Evolutionary conservation across 2,113 vertebrate species (phyloP).

Genomic region (Litocranius walleri): DNA sequence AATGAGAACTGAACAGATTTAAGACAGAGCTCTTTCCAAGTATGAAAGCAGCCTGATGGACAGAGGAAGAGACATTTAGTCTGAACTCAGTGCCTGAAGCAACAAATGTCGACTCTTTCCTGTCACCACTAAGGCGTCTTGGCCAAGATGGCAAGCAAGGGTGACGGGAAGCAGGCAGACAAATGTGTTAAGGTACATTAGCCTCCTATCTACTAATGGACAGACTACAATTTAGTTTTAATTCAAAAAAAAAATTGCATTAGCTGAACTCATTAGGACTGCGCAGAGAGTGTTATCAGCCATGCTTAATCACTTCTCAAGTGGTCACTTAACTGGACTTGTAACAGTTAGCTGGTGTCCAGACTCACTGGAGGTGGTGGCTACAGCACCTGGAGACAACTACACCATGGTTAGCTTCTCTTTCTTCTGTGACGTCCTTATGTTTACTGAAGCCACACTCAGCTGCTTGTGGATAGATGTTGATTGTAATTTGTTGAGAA

Average conservation of each 20-base stretch:
- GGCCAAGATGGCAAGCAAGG: conserved; percentile 16
- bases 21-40: conserved; percentile 53
- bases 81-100: conserved; percentile 47
- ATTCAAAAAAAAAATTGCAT: conserved; percentile 19
- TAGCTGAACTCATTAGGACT: conserved; percentile 63
- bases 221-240: conserved; percentile 69
- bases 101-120: conserved; percentile 38
- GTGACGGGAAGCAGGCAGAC: not conserved
- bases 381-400: not conserved
- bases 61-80: conserved; percentile 62
- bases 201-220: conserved; percentile 59
- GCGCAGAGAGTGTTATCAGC: not conserved
- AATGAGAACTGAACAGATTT: conserved; percentile 68
- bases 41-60: conserved; percentile 34
- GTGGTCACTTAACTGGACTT: not conserved
- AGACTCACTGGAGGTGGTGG: not conserved
- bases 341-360: conserved; percentile 1
- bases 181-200: conserved; percentile 52
- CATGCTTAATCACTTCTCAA: not conserved
- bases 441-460: not conserved
- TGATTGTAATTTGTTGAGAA: not conserved
- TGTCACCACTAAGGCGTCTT: conserved; percentile 49
- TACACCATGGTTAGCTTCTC: not conserved
- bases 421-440: not conserved
- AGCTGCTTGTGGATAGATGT: not conserved